Conservation (phyloP, 1,140 invertebrate genomes). For the Drosophila lowei region DNA sequence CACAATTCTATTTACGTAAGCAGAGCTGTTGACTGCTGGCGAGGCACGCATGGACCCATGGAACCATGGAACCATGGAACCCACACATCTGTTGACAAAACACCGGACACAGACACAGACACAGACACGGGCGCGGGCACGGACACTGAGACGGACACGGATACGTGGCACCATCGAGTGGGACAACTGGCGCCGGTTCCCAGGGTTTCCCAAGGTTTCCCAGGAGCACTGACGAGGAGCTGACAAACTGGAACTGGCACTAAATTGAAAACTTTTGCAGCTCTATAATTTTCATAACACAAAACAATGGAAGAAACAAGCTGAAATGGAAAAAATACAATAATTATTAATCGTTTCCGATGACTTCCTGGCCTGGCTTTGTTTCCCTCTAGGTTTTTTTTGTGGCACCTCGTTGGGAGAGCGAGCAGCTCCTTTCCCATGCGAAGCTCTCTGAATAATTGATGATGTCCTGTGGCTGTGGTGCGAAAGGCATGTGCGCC, state of each 20-base stretch:
- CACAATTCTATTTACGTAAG: slow-evolving; percentile 53
- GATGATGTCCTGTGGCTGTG: slow-evolving; percentile 30
- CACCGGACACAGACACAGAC: slow-evolving; percentile 7
- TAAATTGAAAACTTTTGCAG: slow-evolving; percentile 42
- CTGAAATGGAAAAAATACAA: slow-evolving; percentile 16
- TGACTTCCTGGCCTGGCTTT: slow-evolving; percentile 1
- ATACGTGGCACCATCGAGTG: too few relatives aligned
- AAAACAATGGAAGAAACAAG: slow-evolving; percentile 5
- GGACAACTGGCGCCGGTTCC: slow-evolving; percentile 27
- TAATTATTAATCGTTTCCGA: slow-evolving; percentile 40
- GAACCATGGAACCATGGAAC: slow-evolving; percentile 35
- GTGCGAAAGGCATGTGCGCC: slow-evolving; percentile 46
- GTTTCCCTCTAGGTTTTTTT: slow-evolving; percentile 21
- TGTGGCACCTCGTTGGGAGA: slow-evolving; percentile 52
- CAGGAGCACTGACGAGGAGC: slow-evolving; percentile 7
- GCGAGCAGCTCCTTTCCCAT: slow-evolving; percentile 1
- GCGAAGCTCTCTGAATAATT: slow-evolving; percentile 37
- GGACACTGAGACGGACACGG: neutral
- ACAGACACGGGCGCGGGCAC: neutral
- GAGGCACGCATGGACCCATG: slow-evolving; percentile 19
- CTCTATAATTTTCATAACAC: slow-evolving; percentile 45
- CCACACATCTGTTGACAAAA: slow-evolving; percentile 53
- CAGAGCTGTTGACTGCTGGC: slow-evolving; percentile 47
- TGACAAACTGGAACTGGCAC: slow-evolving; percentile 7
- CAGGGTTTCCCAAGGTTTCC: slow-evolving; percentile 16